Conservation (phyloP, 1,140 invertebrate genomes). For the Drosophila obscura region DNA sequence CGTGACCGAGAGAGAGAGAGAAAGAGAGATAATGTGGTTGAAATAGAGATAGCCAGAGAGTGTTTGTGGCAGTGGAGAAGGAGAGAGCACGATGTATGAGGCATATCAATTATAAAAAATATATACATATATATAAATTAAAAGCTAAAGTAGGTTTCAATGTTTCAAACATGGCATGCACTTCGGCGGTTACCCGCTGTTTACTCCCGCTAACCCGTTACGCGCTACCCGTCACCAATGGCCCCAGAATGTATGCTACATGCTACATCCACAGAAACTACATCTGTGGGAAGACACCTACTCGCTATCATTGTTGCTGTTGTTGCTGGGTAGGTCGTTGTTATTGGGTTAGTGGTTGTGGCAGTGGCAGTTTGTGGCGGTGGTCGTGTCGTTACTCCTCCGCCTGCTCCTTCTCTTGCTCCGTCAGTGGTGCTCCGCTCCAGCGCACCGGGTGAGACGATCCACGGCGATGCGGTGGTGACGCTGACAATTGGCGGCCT, state of each 20-base stretch:
- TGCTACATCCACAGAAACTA: conserved; percentile 3
- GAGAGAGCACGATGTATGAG: conserved; percentile 24
- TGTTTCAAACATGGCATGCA: conserved; percentile 73
- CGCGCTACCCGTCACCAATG: neutral
- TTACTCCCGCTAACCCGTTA: conserved; percentile 9
- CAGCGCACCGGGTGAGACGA: neutral
- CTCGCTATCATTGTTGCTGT: conserved; percentile 42
- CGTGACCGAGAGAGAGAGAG: conserved; percentile 30
- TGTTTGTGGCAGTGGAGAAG: conserved; percentile 3
- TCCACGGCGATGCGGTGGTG: conserved; percentile 19
- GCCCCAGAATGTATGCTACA: conserved; percentile 15
- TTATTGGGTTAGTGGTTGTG: conserved; percentile 66
- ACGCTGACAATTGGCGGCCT: conserved; percentile 1
- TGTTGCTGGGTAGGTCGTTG: conserved; percentile 26
- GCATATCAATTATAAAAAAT: conserved; percentile 39
- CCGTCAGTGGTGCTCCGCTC: neutral
- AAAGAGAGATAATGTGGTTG: conserved; percentile 27
- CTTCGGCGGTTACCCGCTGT: conserved; percentile 37
- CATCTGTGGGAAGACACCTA: conserved; percentile 45
- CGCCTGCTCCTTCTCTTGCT: conserved; percentile 5
- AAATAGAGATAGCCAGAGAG: neutral
- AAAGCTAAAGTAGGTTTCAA: conserved; percentile 68
- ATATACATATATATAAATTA: conserved; percentile 24
- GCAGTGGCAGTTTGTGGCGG: conserved; percentile 15
- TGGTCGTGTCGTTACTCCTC: conserved; percentile 13